A percentile compares a stretch with the other conserved stretches of the same genome.
Evolutionary conservation across 2,888 invertebrate species (phyloP).

Genomic region (Periphyllus acericola): DNA sequence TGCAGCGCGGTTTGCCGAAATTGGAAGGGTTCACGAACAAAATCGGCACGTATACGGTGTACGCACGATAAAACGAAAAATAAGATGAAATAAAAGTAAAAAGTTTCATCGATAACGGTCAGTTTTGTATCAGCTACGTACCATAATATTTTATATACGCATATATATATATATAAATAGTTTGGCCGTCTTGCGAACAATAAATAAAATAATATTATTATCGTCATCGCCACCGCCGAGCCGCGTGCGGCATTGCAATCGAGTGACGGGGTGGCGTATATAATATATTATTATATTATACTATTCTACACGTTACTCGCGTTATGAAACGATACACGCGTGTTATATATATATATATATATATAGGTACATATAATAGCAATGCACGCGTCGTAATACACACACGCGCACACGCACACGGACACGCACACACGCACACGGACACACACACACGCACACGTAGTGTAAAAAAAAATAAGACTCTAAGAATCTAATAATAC

Average conservation of each 20-base stretch:
- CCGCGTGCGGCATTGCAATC: not conserved
- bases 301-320: not conserved
- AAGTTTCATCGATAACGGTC: not conserved
- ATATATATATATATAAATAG: too few relatives aligned
- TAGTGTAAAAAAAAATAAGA: not conserved
- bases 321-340: not conserved
- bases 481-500: too few relatives aligned
- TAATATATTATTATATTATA: not conserved
- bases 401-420: too few relatives aligned
- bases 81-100: not conserved
- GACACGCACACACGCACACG: too few relatives aligned
- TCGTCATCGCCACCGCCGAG: not conserved
- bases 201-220: too few relatives aligned
- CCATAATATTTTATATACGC: too few relatives aligned
- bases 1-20: not conserved
- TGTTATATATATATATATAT: too few relatives aligned
- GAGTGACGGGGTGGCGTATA: not conserved
- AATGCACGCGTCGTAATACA: not conserved
- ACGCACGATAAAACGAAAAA: not conserved
- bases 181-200: too few relatives aligned
- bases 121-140: too few relatives aligned
- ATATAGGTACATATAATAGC: not conserved
- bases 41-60: not conserved
- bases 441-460: not conserved
- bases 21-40: not conserved